phyloP scores from a whole-genome alignment of 2,113 vertebrate species.

The Pterophyllum scalare region DNA sequence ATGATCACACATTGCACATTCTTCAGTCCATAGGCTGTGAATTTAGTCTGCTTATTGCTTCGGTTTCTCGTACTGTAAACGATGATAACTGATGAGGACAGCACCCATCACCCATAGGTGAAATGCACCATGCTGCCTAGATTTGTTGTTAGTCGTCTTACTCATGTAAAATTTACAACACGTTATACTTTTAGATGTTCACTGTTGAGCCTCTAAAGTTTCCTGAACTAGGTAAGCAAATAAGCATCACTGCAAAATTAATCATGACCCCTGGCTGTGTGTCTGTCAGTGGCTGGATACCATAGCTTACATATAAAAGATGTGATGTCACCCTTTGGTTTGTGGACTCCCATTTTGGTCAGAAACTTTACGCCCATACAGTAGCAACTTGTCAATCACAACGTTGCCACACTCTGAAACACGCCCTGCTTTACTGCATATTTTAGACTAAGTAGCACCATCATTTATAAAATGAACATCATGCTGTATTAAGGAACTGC shows the following conservation, averaged over 20 bases:
- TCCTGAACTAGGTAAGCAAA: not conserved
- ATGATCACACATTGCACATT: not conserved
- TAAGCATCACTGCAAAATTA: not conserved
- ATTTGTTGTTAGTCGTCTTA: too few relatives aligned
- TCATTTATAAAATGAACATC: not conserved
- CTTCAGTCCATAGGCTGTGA: not conserved
- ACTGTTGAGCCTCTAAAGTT: too few relatives aligned
- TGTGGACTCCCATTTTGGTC: constrained; percentile 1
- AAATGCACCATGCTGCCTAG: too few relatives aligned
- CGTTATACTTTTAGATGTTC: too few relatives aligned
- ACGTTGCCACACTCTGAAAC: not conserved
- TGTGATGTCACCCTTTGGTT: not conserved
- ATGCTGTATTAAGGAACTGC: not conserved
- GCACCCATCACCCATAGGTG: too few relatives aligned
- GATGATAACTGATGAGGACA: too few relatives aligned
- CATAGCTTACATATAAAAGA: not conserved
- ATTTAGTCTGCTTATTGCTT: not conserved
- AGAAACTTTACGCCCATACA: not conserved
- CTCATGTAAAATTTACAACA: too few relatives aligned
- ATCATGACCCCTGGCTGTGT: not conserved
- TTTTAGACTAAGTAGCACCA: not conserved
- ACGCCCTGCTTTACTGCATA: not conserved
- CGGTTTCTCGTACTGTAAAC: too few relatives aligned
- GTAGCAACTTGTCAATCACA: not conserved
- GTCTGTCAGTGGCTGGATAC: not conserved